Conservation (phyloP, 2,888 invertebrate genomes). For the Phragmatobia fuliginosa region DNA sequence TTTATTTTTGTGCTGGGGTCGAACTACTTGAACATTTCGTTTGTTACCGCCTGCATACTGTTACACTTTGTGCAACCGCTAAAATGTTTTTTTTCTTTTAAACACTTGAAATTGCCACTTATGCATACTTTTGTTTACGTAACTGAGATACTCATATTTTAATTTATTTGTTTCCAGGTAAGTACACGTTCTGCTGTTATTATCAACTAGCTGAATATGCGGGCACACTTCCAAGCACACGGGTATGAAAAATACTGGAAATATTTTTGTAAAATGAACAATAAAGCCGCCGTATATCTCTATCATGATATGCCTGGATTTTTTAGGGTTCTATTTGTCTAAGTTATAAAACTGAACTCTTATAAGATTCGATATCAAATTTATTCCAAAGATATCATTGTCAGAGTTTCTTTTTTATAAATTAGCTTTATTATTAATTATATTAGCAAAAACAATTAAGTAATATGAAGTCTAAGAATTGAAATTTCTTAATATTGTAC, state of each 20-base stretch:
- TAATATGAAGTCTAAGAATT: too few species aligned
- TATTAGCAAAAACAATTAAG: too few species aligned
- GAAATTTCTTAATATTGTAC: too few species aligned
- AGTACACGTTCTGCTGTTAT: conserved; percentile 56
- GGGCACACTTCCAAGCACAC: background rate
- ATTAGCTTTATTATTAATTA: too few species aligned
- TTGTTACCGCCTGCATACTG: conserved; percentile 70
- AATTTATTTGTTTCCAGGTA: conserved; percentile 71
- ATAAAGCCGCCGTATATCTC: conserved; percentile 16
- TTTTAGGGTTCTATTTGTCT: conserved; percentile 14
- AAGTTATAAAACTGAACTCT: background rate
- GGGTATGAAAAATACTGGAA: conserved; percentile 12
- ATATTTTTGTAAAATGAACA: background rate
- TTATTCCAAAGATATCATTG: background rate
- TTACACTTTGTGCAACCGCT: conserved; percentile 65
- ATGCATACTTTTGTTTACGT: conserved; percentile 25
- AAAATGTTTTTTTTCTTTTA: conserved; percentile 64
- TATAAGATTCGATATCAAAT: background rate
- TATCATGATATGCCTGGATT: conserved; percentile 29
- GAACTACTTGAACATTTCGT: conserved; percentile 72
- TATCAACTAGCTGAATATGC: conserved; percentile 10
- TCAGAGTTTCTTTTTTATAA: too few species aligned
- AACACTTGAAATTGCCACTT: conserved; percentile 20
- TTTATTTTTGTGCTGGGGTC: conserved; percentile 63
- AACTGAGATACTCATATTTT: conserved; percentile 24